Evolutionary conservation across 1,140 invertebrate species (phyloP).

Genomic region (Drosophila leontia): DNA sequence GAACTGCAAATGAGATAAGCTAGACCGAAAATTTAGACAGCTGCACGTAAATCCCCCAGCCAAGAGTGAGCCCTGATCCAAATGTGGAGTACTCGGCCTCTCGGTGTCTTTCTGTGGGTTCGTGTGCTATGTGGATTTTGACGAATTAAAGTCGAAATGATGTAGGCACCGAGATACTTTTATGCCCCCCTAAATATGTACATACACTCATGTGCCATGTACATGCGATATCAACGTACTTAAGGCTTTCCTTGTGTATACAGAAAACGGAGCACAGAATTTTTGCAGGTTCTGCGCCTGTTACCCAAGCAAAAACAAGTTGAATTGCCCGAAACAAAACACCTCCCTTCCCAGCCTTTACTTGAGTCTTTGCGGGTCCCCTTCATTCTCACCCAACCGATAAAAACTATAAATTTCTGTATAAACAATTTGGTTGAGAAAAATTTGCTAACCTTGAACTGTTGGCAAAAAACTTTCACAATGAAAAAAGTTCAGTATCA

Average conservation of each 20-base stretch:
- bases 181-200: constrained; percentile 17
- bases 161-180: constrained; percentile 26
- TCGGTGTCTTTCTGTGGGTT: constrained; percentile 29
- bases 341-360: too few relatives aligned
- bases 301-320: constrained; percentile 50
- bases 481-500: constrained; percentile 83
- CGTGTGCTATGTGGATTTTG: constrained; percentile 58
- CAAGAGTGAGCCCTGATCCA: constrained; percentile 5
- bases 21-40: constrained; percentile 32
- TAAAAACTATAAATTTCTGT: constrained; percentile 40
- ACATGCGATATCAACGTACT: constrained; percentile 37
- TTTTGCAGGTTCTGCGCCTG: constrained; percentile 58
- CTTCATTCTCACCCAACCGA: constrained; percentile 17
- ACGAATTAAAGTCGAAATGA: constrained; percentile 51
- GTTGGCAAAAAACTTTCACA: constrained; percentile 81
- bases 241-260: constrained; percentile 25
- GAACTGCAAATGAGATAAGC: constrained; percentile 32
- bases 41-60: constrained; percentile 27
- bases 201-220: constrained; percentile 17
- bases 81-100: constrained; percentile 6
- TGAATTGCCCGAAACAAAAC: constrained; percentile 8
- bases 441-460: constrained; percentile 68
- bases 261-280: constrained; percentile 46
- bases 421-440: constrained; percentile 46
- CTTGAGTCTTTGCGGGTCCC: background rate